Conservation (phyloP, 2,888 invertebrate species). For the Cabera pusaria region DNA sequence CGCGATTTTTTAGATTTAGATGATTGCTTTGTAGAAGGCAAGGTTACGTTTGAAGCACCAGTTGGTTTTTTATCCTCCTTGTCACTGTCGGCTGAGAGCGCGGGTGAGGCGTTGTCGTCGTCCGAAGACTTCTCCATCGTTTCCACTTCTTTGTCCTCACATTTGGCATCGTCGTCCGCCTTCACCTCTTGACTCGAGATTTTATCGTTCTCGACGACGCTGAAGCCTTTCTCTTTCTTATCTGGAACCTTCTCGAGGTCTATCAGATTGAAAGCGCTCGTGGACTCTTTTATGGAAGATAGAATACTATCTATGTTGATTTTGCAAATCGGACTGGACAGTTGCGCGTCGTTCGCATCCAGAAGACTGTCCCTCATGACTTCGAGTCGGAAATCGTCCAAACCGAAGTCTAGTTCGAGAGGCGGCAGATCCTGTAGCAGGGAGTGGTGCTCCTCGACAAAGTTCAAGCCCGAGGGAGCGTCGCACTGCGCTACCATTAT, state of each 20-base stretch:
- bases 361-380: constrained; percentile 73
- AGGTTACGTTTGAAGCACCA: constrained; percentile 59
- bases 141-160: constrained; percentile 53
- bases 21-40: constrained; percentile 68
- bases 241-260: constrained; percentile 68
- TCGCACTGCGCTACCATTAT: constrained; percentile 78
- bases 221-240: constrained; percentile 67
- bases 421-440: constrained; percentile 64
- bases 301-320: constrained; percentile 74
- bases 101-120: constrained; percentile 79
- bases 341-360: constrained; percentile 57
- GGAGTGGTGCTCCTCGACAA: constrained; percentile 74
- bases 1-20: constrained; percentile 82
- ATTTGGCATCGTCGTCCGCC: constrained; percentile 60
- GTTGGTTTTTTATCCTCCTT: constrained; percentile 69
- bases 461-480: constrained; percentile 67
- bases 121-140: constrained; percentile 82
- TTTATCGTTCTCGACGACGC: constrained; percentile 67
- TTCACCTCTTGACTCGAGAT: constrained; percentile 68
- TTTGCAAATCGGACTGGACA: constrained; percentile 72
- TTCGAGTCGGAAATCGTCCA: constrained; percentile 73
- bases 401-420: constrained; percentile 66
- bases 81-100: constrained; percentile 82
- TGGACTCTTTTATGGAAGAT: constrained; percentile 68
- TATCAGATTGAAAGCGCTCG: constrained; percentile 69